Base-by-base conservation (phyloP, 1,140 invertebrate genomes). In the Solenopsis fugax region DNA sequence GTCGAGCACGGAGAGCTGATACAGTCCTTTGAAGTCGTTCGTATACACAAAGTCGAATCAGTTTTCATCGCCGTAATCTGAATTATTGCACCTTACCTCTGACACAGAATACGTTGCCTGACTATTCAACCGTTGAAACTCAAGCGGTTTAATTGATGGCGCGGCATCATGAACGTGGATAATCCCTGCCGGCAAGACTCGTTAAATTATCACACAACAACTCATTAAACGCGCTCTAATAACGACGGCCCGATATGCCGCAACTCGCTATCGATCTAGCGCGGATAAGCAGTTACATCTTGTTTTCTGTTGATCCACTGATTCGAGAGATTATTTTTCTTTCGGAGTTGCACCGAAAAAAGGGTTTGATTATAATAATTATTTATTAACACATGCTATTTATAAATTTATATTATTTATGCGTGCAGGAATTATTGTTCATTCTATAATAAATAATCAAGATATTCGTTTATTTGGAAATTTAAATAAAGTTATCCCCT, bases 181-280 rank as follows among this genome's bases (percentile, higher is more conserved):
- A 91, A 92, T 88, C 90, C 88, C 87, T 82, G 82, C 58, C 52
- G 64, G 58, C 56, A 71, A 71, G 82, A 86, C 75, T 89, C 90
- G 91, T 92, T 92, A 92, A 92, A 92, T 92, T 91, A 92, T 92
- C 84, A 69, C 62, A 60, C 80, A 80, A 87, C 75, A 82, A 87
- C 78, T 90, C 80, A 85, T 90, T 88, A 90, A 90, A 75, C 54
- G 72, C 52, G 87, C 62, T 72, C 81, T 52, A 86, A 78, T 89
- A 89, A 89, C 58, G 85, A 87, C 34, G 71, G 16, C 41, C n/a
- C 48, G 62, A 12, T 54, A 54, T 21, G 73, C 41, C 65, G 65
- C 73, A 54, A 76, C 62, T 52, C 67, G 69, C 41, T 85, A 71
- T 85, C 82, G 86, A 76, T 75, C 81, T 75, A 54, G n/a, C 54